Conservation (phyloP, 2,113 vertebrate species). For the Phalacrocorax pelagicus region DNA sequence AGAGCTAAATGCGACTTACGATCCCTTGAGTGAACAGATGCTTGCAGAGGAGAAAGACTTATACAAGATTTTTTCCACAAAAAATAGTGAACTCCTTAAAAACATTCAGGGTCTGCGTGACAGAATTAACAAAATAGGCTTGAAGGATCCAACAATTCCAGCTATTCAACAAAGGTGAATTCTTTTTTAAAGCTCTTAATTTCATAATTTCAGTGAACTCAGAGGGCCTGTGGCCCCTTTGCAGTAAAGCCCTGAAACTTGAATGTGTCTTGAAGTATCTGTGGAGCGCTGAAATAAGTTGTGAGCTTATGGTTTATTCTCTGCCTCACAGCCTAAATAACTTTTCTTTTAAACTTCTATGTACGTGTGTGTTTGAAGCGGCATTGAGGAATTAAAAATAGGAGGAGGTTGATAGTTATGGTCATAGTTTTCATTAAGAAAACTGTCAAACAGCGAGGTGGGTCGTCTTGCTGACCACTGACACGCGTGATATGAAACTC, state of each 20-base stretch:
- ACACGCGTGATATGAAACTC: neutral
- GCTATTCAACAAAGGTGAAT: conserved; percentile 87
- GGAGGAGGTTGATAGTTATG: neutral
- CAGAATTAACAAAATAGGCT: conserved; percentile 74
- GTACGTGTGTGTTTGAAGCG: neutral
- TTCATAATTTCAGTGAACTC: neutral
- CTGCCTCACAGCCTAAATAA: neutral
- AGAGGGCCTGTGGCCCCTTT: neutral
- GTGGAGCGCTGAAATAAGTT: neutral
- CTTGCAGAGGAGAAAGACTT: conserved; percentile 67
- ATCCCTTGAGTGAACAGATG: conserved; percentile 50
- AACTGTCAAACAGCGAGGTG: neutral
- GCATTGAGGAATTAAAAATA: neutral
- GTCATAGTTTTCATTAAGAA: neutral
- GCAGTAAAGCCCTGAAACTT: neutral
- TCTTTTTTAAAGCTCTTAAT: neutral
- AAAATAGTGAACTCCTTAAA: conserved; percentile 75
- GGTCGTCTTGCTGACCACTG: neutral
- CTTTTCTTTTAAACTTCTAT: neutral
- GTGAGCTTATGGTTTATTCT: neutral
- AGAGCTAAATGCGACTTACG: conserved; percentile 35
- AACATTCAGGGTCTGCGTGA: conserved; percentile 81
- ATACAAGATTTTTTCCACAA: conserved; percentile 67
- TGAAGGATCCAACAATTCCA: conserved; percentile 89
- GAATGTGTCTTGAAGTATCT: neutral